A percentile compares a stretch with the other conserved stretches of the same genome.
Conservation (phyloP, 2,797 vertebrate genomes). For the Amphiprion clarkii region DNA sequence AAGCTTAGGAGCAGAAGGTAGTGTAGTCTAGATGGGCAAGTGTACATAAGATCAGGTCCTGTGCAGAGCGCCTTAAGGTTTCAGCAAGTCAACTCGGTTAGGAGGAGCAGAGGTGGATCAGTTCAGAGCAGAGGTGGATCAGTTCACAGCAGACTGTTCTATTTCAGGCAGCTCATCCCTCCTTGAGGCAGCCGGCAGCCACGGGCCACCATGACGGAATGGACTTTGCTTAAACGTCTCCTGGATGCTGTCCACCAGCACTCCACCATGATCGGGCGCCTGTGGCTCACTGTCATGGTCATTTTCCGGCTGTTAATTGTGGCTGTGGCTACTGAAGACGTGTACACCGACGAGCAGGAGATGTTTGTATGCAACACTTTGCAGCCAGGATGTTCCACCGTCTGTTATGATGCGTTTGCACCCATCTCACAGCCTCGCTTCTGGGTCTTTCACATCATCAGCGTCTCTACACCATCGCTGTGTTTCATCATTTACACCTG, state of each 20-base stretch:
- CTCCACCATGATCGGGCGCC: slow-evolving; percentile 96
- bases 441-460: slow-evolving; percentile 98
- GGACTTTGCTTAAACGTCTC: slow-evolving; percentile 96
- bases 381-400: slow-evolving; percentile 94
- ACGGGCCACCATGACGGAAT: slow-evolving; percentile 86
- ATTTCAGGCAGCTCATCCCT: slow-evolving; percentile 48
- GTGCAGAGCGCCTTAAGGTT: not conserved
- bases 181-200: slow-evolving; percentile 56
- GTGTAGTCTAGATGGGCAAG: not conserved
- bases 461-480: slow-evolving; percentile 92
- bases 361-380: slow-evolving; percentile 97
- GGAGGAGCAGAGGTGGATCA: slow-evolving; percentile 55
- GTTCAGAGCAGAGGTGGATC: slow-evolving; percentile 64
- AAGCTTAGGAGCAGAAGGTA: not conserved
- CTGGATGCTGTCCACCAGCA: slow-evolving; percentile 98
- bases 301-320: slow-evolving; percentile 95
- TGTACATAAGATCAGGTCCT: not conserved
- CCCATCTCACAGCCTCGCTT: slow-evolving; percentile 96
- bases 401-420: slow-evolving; percentile 95
- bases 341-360: slow-evolving; percentile 95
- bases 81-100: not conserved
- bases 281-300: slow-evolving; percentile 96
- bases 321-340: slow-evolving; percentile 94
- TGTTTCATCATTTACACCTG: slow-evolving; percentile 96
- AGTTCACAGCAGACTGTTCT: slow-evolving; percentile 56